Evolutionary conservation across 2,113 vertebrate species (phyloP).

Genomic region (Mormyrus lacerda): DNA sequence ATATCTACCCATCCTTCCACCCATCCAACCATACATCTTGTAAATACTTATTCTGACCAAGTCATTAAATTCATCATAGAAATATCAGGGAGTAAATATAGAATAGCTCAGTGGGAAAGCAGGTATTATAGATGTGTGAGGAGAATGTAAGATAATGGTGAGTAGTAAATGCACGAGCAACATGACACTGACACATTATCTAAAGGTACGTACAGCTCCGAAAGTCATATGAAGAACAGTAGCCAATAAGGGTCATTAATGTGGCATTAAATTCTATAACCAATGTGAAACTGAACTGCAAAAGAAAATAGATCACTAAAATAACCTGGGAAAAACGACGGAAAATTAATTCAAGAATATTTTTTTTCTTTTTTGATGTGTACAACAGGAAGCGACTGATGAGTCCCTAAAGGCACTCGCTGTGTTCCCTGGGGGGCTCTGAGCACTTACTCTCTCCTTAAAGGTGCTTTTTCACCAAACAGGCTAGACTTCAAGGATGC

Average conservation of each 20-base stretch:
- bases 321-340: neutral
- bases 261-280: neutral
- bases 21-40: neutral
- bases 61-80: neutral
- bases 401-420: neutral
- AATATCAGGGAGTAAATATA: neutral
- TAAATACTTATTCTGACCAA: neutral
- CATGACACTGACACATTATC: neutral
- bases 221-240: neutral
- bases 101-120: neutral
- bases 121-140: neutral
- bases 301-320: neutral
- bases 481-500: neutral
- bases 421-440: neutral
- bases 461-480: neutral
- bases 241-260: neutral
- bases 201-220: neutral
- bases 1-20: neutral
- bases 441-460: neutral
- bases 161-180: neutral
- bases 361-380: neutral
- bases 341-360: neutral
- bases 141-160: neutral
- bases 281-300: neutral
- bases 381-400: neutral